A percentile compares a stretch with the other conserved stretches of the same genome.
These are phyloP conservation scores for Murina feae DNA, from an alignment of 2,113 vertebrate genomes.

Conservation along the genomic window DNA sequence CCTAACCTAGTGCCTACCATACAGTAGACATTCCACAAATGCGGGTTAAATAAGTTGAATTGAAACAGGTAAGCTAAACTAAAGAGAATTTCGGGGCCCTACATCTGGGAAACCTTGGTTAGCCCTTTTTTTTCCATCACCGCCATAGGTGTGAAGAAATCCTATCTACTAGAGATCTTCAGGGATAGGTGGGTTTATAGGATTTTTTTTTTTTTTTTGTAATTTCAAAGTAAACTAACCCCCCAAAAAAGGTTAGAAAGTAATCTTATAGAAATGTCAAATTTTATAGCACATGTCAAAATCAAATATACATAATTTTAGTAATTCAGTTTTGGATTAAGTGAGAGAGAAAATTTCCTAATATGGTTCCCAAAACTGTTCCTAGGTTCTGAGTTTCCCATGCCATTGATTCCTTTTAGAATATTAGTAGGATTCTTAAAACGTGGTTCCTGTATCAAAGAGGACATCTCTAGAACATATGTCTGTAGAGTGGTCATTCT, in stretches of 20 bases:
- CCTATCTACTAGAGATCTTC: not conserved
- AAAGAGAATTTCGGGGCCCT: not conserved
- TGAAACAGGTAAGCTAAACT: not conserved
- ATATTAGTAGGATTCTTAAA: not conserved
- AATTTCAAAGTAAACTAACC: not conserved
- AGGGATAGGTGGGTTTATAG: not conserved
- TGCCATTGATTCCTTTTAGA: not conserved
- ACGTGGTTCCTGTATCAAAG: not conserved
- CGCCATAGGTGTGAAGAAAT: not conserved
- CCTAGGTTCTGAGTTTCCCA: not conserved
- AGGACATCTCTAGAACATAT: not conserved
- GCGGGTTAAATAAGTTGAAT: not conserved
- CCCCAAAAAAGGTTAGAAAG: not conserved
- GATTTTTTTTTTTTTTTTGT: not conserved
- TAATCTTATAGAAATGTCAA: not conserved
- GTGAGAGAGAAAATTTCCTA: not conserved
- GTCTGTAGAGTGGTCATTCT: not conserved
- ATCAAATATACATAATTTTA: not conserved
- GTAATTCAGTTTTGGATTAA: constrained; percentile 1
- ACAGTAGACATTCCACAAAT: not conserved
- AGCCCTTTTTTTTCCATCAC: not conserved
- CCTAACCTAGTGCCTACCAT: not conserved
- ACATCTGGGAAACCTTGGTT: not conserved
- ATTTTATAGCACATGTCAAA: not conserved
- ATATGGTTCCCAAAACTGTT: not conserved